Base-by-base conservation (phyloP, 2,888 invertebrate genomes). In the Drosophila neotestacea region DNA sequence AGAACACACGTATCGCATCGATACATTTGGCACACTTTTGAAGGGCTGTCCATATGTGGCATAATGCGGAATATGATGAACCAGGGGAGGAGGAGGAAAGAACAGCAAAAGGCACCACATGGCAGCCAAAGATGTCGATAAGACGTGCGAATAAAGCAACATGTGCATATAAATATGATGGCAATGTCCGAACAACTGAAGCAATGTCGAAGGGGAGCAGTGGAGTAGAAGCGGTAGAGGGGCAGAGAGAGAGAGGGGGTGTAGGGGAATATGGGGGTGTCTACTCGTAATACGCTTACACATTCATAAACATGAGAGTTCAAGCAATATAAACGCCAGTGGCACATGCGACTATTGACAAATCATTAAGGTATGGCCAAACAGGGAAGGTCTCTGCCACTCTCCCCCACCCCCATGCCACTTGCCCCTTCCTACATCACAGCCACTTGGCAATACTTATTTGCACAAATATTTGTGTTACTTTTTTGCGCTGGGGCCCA, bases 341-440 rank as follows among this genome's bases (percentile, higher is more conserved):
- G 67, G 56, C 79, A 77, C 70, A 73, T 70, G 77, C 73, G 64
- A 52, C 77, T 80, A 78, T 80, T 80, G 79, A 80, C 79, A 80
- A 80, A 80, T 80, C 79, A 80, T 80, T 80, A 80, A 72, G 79
- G 75, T 64, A 75, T 58, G 46, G 9, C 65, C 27, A 41, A 39
- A 46, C 30, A 9, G 13, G 47, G 63, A 32, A 9, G 36, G 38
- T 6, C 39, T 52, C 27, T 28, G 6, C 34, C 44, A 10, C 28
- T 7, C 0, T 5, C 27, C 38, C n/a, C 28, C 16, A 2, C 27
- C 28, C 56, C n/a, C 4, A 16, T 9, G 9, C 39, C 5, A 9
- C 56, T 5, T 36, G n/a, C 47, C 22, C 5, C 32, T 28, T 10
- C 32, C 9, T 7, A 32, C 6, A 2, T 6, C 32, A 6, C 32